Percentiles rank a stretch among this genome's conserved stretches.
phyloP scores from a whole-genome alignment of 1,140 invertebrate species.

The Lasaia peninsularis region DNA sequence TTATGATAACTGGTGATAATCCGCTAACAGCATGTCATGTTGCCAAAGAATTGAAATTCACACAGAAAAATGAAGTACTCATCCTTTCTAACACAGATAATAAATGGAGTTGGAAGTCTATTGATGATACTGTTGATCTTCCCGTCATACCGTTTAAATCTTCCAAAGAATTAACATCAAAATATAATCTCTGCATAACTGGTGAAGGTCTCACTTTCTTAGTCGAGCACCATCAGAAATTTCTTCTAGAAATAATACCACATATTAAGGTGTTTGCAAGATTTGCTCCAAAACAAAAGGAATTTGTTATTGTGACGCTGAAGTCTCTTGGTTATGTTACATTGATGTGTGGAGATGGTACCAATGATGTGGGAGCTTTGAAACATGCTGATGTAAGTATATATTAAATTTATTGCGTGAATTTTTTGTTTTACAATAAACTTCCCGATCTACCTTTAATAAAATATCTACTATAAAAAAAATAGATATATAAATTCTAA shows the following conservation, averaged over 20 bases:
- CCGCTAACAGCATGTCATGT: slow-evolving; percentile 99
- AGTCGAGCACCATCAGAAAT: slow-evolving; percentile 79
- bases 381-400: slow-evolving; percentile 98
- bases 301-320: slow-evolving; percentile 93
- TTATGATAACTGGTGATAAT: slow-evolving; percentile 99
- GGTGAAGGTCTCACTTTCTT: slow-evolving; percentile 92
- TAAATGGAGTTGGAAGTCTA: slow-evolving; percentile 89
- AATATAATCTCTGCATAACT: slow-evolving; percentile 95
- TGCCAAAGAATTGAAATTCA: slow-evolving; percentile 95
- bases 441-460: no score
- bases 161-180: slow-evolving; percentile 78
- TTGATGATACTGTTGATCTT: slow-evolving; percentile 84
- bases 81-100: slow-evolving; percentile 81
- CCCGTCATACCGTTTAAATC: slow-evolving; percentile 76
- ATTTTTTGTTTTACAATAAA: no score
- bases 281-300: slow-evolving; percentile 98
- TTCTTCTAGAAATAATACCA: slow-evolving; percentile 87
- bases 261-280: slow-evolving; percentile 94
- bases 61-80: slow-evolving; percentile 84
- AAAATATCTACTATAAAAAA: no score
- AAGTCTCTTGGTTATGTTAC: slow-evolving; percentile 93
- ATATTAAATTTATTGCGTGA: slow-evolving; percentile 89
- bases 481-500: no score
- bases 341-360: slow-evolving; percentile 99
- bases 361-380: slow-evolving; percentile 99